phyloP scores from a whole-genome alignment of 64 coral and sea anemone species.

The Platygyra sinensis region DNA sequence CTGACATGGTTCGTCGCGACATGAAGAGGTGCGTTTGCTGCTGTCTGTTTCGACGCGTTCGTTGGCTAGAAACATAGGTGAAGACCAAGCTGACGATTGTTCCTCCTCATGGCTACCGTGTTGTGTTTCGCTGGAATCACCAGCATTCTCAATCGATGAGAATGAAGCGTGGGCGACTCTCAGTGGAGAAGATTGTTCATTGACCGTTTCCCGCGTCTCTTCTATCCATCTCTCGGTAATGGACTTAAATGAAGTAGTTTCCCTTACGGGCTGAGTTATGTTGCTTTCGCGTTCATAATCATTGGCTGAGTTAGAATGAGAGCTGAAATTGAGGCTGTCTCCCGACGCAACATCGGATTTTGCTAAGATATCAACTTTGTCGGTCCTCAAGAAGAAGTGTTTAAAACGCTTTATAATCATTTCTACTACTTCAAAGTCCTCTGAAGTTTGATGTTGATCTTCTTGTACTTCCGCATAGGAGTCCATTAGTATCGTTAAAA shows the following conservation, averaged over 20 bases:
- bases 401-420: conserved; percentile 43
- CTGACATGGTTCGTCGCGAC: background rate
- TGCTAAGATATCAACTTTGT: conserved; percentile 23
- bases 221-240: background rate
- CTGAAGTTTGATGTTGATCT: conserved; percentile 59
- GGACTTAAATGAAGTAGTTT: background rate
- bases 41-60: background rate
- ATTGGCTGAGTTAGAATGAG: background rate
- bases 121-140: background rate
- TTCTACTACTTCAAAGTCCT: conserved; percentile 68
- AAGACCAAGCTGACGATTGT: background rate
- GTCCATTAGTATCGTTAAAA: conserved; percentile 91
- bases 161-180: background rate
- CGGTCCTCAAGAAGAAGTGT: conserved; percentile 39
- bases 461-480: conserved; percentile 80
- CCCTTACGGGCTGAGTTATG: background rate
- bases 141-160: background rate
- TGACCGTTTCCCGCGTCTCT: background rate
- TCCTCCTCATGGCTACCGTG: background rate
- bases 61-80: background rate
- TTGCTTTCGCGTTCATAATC: background rate
- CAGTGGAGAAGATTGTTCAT: background rate
- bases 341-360: background rate
- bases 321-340: background rate
- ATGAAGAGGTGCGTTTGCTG: too few relatives aligned